Base-by-base conservation (phyloP, 2,888 invertebrate species). In the Cecidostiba fungosa region DNA sequence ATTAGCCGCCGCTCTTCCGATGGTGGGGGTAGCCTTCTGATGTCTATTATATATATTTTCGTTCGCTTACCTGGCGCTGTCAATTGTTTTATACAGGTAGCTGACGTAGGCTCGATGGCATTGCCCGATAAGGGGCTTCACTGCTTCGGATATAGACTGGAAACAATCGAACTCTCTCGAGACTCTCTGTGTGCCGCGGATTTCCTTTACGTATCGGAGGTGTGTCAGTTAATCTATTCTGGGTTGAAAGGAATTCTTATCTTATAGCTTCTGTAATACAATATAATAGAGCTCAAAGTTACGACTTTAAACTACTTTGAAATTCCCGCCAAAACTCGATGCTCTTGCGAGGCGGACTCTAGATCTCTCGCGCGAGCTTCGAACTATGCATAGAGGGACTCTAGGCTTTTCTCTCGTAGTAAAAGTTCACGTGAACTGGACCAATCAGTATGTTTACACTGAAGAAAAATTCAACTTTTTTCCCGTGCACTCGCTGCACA, bases 371-470 rank as follows among this genome's bases (percentile, higher is more conserved):
- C 36, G 36, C 36, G 36, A 36, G 36, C 36, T 36, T 8, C 36
- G 6, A 6, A 36, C n/a, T n/a, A n/a, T n/a, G n/a, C n/a, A 32
- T 39, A 39, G 10, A 8, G 39, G 39, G 10, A 39, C 8, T 39
- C 39, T 43, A 43, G 43, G 43, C 43, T 43, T 43, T 43, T 59
- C 8, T n/a, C 29, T 14, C 16, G 29, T 66, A n/a, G 66, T 29
- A 66, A 66, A 66, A 66, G 66, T 66, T 29, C 29, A 29, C 66
- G 26, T 29, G 29, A 66, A 66, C 66, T 66, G 29, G 29, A 79
- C 84, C 84, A 84, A 79, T 84, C 79, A 69, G 79, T 84, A 84
- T 80, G 84, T 84, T 84, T 84, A 84, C 80, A 59, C 39, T 79
- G 4, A 14, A 43, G 73, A 76, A 80, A 76, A 69, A 76, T 76